phyloP scores from a whole-genome alignment of 2,113 vertebrate genomes.

The Chamaetylas fuelleborni region DNA sequence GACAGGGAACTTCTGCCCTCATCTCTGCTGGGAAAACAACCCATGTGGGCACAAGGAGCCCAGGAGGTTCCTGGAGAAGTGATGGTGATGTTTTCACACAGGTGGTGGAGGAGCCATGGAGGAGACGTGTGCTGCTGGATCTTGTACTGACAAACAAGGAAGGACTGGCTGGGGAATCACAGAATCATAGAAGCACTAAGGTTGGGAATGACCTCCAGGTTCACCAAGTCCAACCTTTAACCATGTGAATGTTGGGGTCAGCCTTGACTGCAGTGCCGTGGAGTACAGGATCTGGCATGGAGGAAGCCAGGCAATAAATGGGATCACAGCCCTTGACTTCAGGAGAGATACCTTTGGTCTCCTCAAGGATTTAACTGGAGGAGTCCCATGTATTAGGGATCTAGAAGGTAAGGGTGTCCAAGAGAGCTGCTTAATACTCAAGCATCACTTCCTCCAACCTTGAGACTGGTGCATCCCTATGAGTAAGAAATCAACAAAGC shows the following conservation, averaged over 20 bases:
- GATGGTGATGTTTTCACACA: rapidly evolving
- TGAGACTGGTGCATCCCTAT: background rate
- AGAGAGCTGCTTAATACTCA: background rate
- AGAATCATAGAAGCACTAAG: background rate
- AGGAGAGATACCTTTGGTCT: background rate
- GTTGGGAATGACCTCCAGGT: background rate
- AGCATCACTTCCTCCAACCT: background rate
- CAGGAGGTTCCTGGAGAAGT: background rate
- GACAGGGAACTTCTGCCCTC: background rate
- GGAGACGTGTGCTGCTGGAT: background rate
- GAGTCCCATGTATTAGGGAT: background rate
- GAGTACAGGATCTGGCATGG: background rate
- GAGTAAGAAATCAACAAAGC: background rate
- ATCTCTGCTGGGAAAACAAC: background rate
- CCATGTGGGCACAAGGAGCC: background rate
- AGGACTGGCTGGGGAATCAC: background rate
- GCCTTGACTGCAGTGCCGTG: background rate
- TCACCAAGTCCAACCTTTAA: background rate
- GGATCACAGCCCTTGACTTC: background rate
- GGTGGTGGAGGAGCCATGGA: background rate
- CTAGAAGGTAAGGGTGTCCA: background rate
- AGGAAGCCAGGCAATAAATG: background rate
- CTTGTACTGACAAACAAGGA: background rate
- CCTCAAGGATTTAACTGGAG: background rate
- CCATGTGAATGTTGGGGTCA: background rate